Conservation (phyloP, 2,113 vertebrate genomes). For the Sorex araneus region DNA sequence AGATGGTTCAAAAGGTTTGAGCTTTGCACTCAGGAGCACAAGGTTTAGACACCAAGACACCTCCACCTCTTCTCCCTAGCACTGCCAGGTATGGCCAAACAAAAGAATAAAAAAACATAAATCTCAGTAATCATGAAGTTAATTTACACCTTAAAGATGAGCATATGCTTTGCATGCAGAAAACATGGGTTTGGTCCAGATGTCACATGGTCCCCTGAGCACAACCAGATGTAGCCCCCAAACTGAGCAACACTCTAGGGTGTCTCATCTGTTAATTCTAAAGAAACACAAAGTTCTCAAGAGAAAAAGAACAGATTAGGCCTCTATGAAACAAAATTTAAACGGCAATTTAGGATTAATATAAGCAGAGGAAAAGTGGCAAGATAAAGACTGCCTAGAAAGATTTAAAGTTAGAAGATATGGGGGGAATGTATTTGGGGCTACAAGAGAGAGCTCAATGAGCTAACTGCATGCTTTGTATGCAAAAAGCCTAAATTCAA, state of each 20-base stretch:
- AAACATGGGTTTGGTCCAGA: too few species aligned
- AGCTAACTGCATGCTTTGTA: not conserved
- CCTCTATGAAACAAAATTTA: conserved; percentile 28
- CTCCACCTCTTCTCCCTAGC: conserved; percentile 14
- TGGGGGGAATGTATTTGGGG: conserved; percentile 1
- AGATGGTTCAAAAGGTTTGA: too few species aligned
- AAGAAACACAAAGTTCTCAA: conserved; percentile 51
- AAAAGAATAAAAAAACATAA: not conserved
- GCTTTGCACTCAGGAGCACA: too few species aligned
- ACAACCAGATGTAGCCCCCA: too few species aligned
- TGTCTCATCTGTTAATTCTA: conserved; percentile 67
- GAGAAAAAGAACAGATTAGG: conserved; percentile 68
- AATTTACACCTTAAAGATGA: conserved; percentile 60
- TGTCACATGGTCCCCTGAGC: too few species aligned
- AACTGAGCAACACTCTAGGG: conserved; percentile 52
- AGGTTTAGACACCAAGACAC: conserved; percentile 7
- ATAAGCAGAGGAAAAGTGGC: conserved; percentile 10
- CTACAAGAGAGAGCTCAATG: too few species aligned
- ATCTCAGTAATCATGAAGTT: not conserved
- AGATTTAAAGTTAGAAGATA: conserved; percentile 11
- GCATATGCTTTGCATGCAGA: too few species aligned
- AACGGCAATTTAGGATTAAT: not conserved
- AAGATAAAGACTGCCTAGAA: conserved; percentile 30
- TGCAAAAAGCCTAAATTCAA: too few species aligned
- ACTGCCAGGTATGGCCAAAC: conserved; percentile 38